Base-by-base conservation (phyloP, 2,113 vertebrate genomes). In the Globicephala melas region DNA sequence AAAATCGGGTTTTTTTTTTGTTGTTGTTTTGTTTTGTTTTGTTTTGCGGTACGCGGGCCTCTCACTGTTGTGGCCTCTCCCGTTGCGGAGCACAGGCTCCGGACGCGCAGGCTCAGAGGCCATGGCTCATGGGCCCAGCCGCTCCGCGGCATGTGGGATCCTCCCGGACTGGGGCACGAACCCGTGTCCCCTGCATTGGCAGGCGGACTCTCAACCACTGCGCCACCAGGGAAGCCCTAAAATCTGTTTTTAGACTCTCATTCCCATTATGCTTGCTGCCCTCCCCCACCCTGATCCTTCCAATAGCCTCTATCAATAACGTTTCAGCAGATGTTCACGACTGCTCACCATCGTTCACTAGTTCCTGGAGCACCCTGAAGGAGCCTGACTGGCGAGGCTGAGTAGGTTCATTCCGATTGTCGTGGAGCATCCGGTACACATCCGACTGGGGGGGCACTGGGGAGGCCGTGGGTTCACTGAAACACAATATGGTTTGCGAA, bases 371-470 rank as follows among this genome's bases (percentile, higher is more conserved):
- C 93, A 99, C 99, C 97, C 99, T 99, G 98, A 99, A 99, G 95
- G 99, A 99, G 86, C 99, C 99, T 2, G 99, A 99, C 98, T 99
- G 99, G 41, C 99, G 99, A 0, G 99, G 99, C 91, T 99, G 98
- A 9, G 98, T 97, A 13, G 98, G 98, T 55, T 99, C 99, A 47
- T 99, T 99, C 96, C 99, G 98, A 73, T 99, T 98, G 89, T 98
- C 98, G 8, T 99, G 99, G 58, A 99, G 98, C 99, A 99, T 99
- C 95, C 98, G 99, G 98, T 99, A 99, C 93, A 99, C 99, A 0
- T 99, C 99, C 0, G 99, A 99, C 9, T 99, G 98, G 3, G 99
- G 99, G 93, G 99, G 98, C 79, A 99, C 98, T 5, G 98, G 98
- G 6, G 98, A 98, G 83, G 96, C 97, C 41, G 99, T 86, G 82